Conservation (phyloP, 2,113 vertebrate genomes). For the Hiodon tergisus region DNA sequence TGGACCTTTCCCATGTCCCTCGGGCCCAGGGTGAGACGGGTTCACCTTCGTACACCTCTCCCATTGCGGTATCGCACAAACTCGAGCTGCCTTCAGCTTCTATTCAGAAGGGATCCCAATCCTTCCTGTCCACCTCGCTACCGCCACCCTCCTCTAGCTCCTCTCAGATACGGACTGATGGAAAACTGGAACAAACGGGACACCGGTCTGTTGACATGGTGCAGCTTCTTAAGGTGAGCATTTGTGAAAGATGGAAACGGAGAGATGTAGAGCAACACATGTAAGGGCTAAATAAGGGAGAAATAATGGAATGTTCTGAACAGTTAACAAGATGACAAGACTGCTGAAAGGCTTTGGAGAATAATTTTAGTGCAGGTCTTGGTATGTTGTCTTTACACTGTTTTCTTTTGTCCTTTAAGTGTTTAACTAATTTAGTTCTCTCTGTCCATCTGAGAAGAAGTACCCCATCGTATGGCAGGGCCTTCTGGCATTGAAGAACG, state of each 20-base stretch:
- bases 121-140: constrained; percentile 62
- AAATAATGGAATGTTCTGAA: background rate
- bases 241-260: too few species aligned
- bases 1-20: constrained; percentile 75
- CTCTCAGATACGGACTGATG: constrained; percentile 58
- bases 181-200: constrained; percentile 71
- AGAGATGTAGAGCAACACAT: background rate
- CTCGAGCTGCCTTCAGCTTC: constrained; percentile 67
- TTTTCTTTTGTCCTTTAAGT: background rate
- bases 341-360: background rate
- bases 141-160: constrained; percentile 51
- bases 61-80: constrained; percentile 73
- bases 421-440: background rate
- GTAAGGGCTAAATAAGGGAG: background rate
- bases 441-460: constrained; percentile 60
- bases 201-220: constrained; percentile 89
- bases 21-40: constrained; percentile 67
- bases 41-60: constrained; percentile 81
- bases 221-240: constrained; percentile 85
- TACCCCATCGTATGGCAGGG: constrained; percentile 99
- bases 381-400: background rate
- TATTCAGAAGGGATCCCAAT: constrained; percentile 61
- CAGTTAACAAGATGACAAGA: background rate
- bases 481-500: constrained; percentile 89
- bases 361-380: background rate